phyloP scores from a whole-genome alignment of 2,888 invertebrate genomes.

The Sesia bembeciformis region DNA sequence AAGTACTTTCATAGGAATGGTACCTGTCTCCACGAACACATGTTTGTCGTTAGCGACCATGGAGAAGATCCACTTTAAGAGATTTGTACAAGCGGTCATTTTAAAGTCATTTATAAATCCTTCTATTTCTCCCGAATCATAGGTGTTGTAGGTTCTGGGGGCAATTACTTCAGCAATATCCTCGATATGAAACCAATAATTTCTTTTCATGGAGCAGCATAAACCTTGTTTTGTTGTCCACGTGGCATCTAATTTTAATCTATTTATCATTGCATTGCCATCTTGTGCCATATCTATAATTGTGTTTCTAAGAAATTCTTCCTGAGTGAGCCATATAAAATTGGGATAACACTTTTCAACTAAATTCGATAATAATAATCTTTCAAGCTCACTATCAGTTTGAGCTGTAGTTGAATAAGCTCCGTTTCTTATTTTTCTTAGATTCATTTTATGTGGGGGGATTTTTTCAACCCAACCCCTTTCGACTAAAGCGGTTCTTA shows the following conservation, averaged over 20 bases:
- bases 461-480: conserved; percentile 85
- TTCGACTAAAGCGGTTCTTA: conserved; percentile 74
- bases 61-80: conserved; percentile 76
- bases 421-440: conserved; percentile 42
- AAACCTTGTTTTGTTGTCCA: conserved; percentile 65
- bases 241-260: conserved; percentile 41
- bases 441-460: conserved; percentile 46
- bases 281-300: conserved; percentile 34
- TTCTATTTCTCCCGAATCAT: conserved; percentile 69
- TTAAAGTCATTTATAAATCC: conserved; percentile 82
- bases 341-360: conserved; percentile 45
- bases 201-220: conserved; percentile 71
- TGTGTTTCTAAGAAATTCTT: conserved; percentile 19
- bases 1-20: conserved; percentile 70
- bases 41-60: conserved; percentile 49
- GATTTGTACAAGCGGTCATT: conserved; percentile 83
- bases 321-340: conserved; percentile 52
- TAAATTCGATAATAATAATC: conserved; percentile 51
- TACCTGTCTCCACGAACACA: conserved; percentile 67
- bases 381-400: conserved; percentile 42
- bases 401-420: conserved; percentile 26
- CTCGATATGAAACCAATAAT: conserved; percentile 78
- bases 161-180: conserved; percentile 77
- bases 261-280: conserved; percentile 40
- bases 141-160: conserved; percentile 82